Evolutionary conservation across 2,113 vertebrate species (phyloP).

Genomic region (Oxygymnocypris stewartii): DNA sequence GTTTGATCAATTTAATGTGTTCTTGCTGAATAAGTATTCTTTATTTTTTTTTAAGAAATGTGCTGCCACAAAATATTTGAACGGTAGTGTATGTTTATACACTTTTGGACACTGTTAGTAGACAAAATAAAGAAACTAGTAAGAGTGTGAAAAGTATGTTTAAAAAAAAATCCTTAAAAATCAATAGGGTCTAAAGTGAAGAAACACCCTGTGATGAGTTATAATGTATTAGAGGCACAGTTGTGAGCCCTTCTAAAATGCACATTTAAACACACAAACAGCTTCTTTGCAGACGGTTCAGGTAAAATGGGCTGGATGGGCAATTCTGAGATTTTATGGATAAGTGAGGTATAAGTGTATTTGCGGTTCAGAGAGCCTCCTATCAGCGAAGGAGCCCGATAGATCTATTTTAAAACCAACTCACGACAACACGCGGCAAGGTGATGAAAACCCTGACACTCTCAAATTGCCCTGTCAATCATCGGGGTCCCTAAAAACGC

Average conservation of each 20-base stretch:
- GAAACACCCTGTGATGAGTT: neutral
- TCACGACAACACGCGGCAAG: slow-evolving; percentile 64
- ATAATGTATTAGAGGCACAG: neutral
- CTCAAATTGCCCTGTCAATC: slow-evolving; percentile 78
- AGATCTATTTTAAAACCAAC: slow-evolving; percentile 72
- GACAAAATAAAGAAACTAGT: neutral
- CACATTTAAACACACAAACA: neutral
- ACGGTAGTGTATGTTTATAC: neutral
- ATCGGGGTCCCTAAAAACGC: slow-evolving; percentile 59
- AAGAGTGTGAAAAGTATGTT: neutral
- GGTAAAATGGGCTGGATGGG: slow-evolving; percentile 29
- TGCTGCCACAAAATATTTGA: too few relatives aligned
- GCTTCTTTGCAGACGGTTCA: slow-evolving; percentile 10
- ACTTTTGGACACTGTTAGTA: neutral
- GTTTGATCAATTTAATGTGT: neutral
- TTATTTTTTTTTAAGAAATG: neutral
- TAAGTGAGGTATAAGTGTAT: slow-evolving; percentile 31
- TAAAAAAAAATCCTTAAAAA: neutral
- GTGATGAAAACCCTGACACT: slow-evolving; percentile 70
- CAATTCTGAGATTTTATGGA: slow-evolving; percentile 16
- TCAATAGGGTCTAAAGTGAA: neutral
- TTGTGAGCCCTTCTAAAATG: neutral
- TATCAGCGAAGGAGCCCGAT: slow-evolving; percentile 66
- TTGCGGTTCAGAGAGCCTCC: slow-evolving; percentile 43
- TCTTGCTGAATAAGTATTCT: neutral